Evolutionary conservation across 1,140 invertebrate genomes (phyloP), one percentile per base, ranked within the genome.

Genomic region (Batillaria attramentaria): DNA sequence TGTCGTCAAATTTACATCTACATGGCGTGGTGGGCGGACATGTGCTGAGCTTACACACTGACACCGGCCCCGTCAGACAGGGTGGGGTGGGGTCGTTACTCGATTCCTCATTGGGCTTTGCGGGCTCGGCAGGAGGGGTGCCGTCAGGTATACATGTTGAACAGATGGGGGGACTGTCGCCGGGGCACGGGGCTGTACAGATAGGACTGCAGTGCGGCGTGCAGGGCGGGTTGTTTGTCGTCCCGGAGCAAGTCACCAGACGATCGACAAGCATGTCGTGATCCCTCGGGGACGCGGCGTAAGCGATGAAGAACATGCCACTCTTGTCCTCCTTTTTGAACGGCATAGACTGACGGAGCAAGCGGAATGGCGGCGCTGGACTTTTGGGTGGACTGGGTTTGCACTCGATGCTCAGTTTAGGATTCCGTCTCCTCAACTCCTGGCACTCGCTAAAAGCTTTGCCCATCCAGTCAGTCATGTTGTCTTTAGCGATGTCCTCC

Each of bases 221-320:
- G 28, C 68, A 70, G 24, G 41, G 24, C 2, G 2, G 28, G 42
- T 70, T 70, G 24, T 46, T n/a, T 42, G 18, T 70, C 41, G n/a
- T 42, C 39, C 39, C 68, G 24, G 39, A 5, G 68, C 68, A 70
- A 2, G 42, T 37, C 4, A 70, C 24, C 20, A 70, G 68, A 10
- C 41, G 68, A 28, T 70, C 42, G 4, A 70, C 3, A 24, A 70
- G 42, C 39, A 70, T 3, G 39, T 43, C 42, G 41, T 70, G 28
- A 6, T 70, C 24, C 68, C n/a, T 24, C n/a, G 68, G 68, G 6
- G 68, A 13, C 10, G n/a, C 10, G 68, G 37, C 39, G 68, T 70
- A 70, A 42, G 39, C 33, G 68, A 70, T 46, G 68, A 70, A 70
- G 41, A 70, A 70, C 68, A 70, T 10, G 4, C 68, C 68, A 24